Percentiles rank a stretch among this genome's conserved stretches.
These are phyloP conservation scores for Kradibia gibbosae DNA, from an alignment of 1,140 invertebrate species.

Conservation along the genomic window DNA sequence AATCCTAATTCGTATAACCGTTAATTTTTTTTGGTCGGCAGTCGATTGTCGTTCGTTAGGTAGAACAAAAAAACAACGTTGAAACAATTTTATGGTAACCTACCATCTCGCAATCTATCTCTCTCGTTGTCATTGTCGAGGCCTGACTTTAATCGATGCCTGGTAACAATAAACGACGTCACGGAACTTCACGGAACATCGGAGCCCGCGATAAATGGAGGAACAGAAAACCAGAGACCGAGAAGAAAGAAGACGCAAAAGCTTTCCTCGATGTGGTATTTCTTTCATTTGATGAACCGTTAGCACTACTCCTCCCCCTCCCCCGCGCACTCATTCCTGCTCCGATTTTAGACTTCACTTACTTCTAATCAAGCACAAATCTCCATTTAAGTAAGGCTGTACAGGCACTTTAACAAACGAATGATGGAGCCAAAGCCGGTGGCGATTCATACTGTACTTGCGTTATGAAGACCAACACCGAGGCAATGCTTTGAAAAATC, in stretches of 20 bases:
- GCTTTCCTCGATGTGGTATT: background rate
- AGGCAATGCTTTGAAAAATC: no score
- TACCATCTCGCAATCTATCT: no score
- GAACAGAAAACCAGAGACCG: background rate
- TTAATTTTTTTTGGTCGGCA: background rate
- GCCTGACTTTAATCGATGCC: slow-evolving; percentile 37
- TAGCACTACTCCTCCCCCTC: background rate
- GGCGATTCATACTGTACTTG: no score
- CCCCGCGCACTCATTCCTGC: background rate
- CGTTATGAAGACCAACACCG: no score
- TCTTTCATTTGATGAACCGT: slow-evolving; percentile 1
- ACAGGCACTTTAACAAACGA: background rate
- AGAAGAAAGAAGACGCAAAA: background rate
- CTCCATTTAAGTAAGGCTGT: background rate
- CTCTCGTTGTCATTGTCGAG: background rate
- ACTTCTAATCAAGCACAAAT: background rate
- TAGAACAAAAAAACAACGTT: background rate
- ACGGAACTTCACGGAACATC: slow-evolving; percentile 44
- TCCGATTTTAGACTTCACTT: background rate
- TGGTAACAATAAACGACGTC: slow-evolving; percentile 49
- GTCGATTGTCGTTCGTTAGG: background rate
- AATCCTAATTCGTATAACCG: background rate
- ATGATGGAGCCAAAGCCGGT: no score
- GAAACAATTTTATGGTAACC: slow-evolving; percentile 19
- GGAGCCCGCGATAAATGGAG: background rate